Conservation (phyloP, 2,888 invertebrate species). For the Siphlonurus alternatus region DNA sequence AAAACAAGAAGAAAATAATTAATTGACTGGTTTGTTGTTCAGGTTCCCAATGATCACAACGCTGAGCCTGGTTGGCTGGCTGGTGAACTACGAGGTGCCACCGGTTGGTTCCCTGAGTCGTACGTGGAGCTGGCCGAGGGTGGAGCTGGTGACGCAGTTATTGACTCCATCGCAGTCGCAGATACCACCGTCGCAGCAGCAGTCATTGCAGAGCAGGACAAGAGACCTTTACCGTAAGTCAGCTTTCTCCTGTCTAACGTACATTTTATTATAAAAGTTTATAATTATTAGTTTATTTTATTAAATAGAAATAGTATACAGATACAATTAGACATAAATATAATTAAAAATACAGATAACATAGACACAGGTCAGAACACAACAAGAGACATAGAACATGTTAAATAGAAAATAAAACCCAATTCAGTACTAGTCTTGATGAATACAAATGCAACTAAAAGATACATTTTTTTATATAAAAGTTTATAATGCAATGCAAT, state of each 20-base stretch:
- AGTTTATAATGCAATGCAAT: too few species aligned
- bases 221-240: conserved; percentile 34
- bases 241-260: not conserved
- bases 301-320: too few species aligned
- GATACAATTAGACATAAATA: too few species aligned
- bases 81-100: conserved; percentile 75
- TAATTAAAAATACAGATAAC: too few species aligned
- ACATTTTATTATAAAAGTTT: not conserved
- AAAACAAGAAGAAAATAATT: too few species aligned
- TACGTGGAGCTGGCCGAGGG: conserved; percentile 65
- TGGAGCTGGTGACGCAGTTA: conserved; percentile 20
- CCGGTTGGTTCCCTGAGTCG: conserved; percentile 94
- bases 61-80: conserved; percentile 97
- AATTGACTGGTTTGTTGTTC: too few species aligned
- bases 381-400: too few species aligned
- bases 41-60: conserved; percentile 57
- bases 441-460: not conserved
- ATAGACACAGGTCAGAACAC: too few species aligned
- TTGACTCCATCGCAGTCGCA: conserved; percentile 20
- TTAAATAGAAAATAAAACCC: not conserved
- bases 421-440: not conserved
- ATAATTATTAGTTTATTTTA: too few species aligned
- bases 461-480: too few species aligned
- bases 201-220: conserved; percentile 28
- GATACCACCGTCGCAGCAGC: conserved; percentile 19